Evolutionary conservation across 92 coral and sea anemone genomes (phyloP).

Genomic region (Zoanthus gigantus): DNA sequence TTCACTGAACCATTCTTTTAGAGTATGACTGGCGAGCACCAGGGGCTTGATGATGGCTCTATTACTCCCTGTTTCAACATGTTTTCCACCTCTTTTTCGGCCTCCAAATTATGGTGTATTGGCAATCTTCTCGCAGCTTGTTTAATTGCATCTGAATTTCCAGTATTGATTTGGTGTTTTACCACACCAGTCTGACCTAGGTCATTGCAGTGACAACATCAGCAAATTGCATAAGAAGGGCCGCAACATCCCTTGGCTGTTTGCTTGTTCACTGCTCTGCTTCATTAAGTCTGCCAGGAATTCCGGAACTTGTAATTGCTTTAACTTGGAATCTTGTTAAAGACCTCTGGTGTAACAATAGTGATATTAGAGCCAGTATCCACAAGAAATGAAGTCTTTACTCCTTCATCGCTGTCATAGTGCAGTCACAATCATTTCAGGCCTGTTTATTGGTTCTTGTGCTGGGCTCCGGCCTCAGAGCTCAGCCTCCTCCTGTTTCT

Average conservation of each 20-base stretch:
- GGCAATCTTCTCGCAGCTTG: conserved; percentile 50
- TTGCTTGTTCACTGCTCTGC: background rate
- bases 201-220: conserved; percentile 51
- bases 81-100: conserved; percentile 42
- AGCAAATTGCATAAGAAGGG: conserved; percentile 4
- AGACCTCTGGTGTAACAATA: conserved; percentile 36
- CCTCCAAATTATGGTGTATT: conserved; percentile 37
- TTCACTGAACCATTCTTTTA: conserved; percentile 27
- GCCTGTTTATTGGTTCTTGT: background rate
- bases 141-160: conserved; percentile 41
- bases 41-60: conserved; percentile 43
- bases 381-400: conserved; percentile 24
- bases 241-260: conserved; percentile 2
- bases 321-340: conserved; percentile 15
- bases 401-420: conserved; percentile 2
- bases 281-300: background rate
- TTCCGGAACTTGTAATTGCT: background rate
- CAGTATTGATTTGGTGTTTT: conserved; percentile 50
- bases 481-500: conserved; percentile 7
- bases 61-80: conserved; percentile 36
- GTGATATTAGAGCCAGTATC: conserved; percentile 50
- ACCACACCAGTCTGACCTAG: conserved; percentile 53
- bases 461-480: conserved; percentile 18
- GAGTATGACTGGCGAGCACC: conserved; percentile 33
- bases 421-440: background rate